Evolutionary conservation across 1,140 invertebrate genomes (phyloP).

Genomic region (Semibalanus balanoides): DNA sequence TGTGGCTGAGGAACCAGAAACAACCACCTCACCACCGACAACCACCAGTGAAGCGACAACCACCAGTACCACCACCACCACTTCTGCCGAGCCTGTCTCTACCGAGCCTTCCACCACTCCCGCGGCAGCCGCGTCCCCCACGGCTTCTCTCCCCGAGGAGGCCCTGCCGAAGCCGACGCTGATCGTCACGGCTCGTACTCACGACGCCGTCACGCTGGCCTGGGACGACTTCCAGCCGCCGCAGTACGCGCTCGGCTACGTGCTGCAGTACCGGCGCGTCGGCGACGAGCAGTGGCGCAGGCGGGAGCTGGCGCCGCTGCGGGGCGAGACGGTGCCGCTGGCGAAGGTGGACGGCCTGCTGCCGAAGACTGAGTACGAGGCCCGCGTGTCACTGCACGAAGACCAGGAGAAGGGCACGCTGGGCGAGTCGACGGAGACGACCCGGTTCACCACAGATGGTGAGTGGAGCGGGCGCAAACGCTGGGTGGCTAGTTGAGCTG

Average conservation of each 20-base stretch:
- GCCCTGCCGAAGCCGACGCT: constrained; percentile 23
- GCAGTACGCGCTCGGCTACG: constrained; percentile 21
- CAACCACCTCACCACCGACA: background rate
- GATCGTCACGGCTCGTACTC: constrained; percentile 23
- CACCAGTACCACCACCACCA: background rate
- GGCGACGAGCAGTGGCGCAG: background rate
- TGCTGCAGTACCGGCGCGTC: constrained; percentile 16
- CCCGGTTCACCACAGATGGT: constrained; percentile 25
- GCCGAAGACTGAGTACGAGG: constrained; percentile 25
- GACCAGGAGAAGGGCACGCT: constrained; percentile 20
- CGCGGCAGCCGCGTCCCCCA: background rate
- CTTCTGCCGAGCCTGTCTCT: too few species aligned
- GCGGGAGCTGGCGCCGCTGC: background rate
- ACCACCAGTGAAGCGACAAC: background rate
- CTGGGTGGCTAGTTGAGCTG: too few species aligned
- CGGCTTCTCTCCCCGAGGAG: background rate
- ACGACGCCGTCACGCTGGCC: constrained; percentile 26
- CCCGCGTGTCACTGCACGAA: constrained; percentile 26
- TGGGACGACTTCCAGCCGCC: constrained; percentile 30
- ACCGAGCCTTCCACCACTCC: background rate
- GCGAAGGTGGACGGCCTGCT: constrained; percentile 21
- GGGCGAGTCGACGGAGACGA: constrained; percentile 24
- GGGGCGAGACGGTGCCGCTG: background rate
- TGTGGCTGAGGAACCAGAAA: background rate
- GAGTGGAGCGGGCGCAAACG: constrained; percentile 4